Evolutionary conservation across 2,888 invertebrate species (phyloP), one percentile per base, ranked within the genome.

Genomic region (Amphipyra berbera): DNA sequence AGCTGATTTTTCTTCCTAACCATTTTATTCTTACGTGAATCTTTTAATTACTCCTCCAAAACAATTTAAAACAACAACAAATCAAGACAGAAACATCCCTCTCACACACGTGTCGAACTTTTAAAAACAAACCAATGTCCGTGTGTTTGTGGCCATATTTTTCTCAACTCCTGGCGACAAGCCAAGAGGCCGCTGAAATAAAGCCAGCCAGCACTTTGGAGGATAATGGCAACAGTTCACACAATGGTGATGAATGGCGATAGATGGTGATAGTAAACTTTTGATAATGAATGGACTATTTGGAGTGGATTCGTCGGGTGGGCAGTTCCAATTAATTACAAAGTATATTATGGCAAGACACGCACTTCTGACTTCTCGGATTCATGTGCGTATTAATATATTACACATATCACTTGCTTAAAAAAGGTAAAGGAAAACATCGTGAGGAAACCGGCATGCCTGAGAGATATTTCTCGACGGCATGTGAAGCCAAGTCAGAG

Each of bases 111-210:
- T 33, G 6, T 21, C 0, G 12, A 60, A 61, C n/a, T 61, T 73
- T 49, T 61, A 21, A 48, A 58, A 68, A 55, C 63, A 45, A 56
- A 21, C 21, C 37, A 21, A 15, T 13, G 13, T 30, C 38, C 35
- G 9, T 15, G 6, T 0, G 33, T 30, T 44, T 21, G 21, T 21
- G 21, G 42, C 45, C 47, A 45, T 59, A 48, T 75, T 37, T 61
- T 46, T 7, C 15, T 6, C 21, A 50, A n/a, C 0, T 6, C 7
- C 45, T 78, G 76, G 76, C 79, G 47, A n/a, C 35, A 52, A 49
- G 76, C 76, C 76, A 76, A 78, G 46, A 57, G 54, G 58, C 56
- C 52, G 48, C 5, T 38, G 35, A 45, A 65, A 53, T 56, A 61
- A 75, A 49, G 37, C 35, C 38, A 58, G 42, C 56, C 47, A 49